Percentiles rank a stretch among this genome's conserved stretches.
Evolutionary conservation across 1,140 invertebrate genomes (phyloP).

Genomic region (Homalodisca vitripennis): DNA sequence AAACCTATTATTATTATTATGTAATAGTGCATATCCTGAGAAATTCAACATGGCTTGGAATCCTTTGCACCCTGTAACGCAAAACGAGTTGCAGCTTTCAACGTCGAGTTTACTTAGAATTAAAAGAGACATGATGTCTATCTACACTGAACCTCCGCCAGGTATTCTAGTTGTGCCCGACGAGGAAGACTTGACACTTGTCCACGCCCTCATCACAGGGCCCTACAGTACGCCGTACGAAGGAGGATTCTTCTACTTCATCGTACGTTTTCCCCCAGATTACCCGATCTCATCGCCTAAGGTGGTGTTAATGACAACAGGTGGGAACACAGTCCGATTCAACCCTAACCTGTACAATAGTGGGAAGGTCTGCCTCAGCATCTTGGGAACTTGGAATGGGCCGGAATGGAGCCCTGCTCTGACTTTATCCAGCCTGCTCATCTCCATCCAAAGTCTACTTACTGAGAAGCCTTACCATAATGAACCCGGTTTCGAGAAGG

Average conservation of each 20-base stretch:
- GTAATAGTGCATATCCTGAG: no score
- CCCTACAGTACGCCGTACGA: conserved; percentile 66
- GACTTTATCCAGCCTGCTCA: conserved; percentile 55
- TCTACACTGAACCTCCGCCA: conserved; percentile 57
- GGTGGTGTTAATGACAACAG: conserved; percentile 63
- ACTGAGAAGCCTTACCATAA: conserved; percentile 64
- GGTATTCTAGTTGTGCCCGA: conserved; percentile 58
- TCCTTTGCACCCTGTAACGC: no score
- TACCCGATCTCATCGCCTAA: conserved; percentile 58
- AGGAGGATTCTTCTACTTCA: conserved; percentile 63
- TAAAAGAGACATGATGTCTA: conserved; percentile 58
- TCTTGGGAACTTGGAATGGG: conserved; percentile 61
- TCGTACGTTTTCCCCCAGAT: conserved; percentile 57
- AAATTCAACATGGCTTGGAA: no score
- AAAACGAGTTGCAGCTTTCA: no score
- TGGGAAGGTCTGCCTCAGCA: conserved; percentile 65
- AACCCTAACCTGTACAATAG: conserved; percentile 63
- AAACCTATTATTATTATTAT: no score
- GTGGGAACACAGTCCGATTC: conserved; percentile 58
- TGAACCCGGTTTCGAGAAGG: conserved; percentile 57
- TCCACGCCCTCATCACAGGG: conserved; percentile 63
- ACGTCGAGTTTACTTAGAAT: no score
- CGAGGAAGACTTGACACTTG: conserved; percentile 54
- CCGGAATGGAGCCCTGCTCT: conserved; percentile 61
- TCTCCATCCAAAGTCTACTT: conserved; percentile 60